Conservation (phyloP, 1,140 invertebrate genomes). For the Hyles euphorbiae region DNA sequence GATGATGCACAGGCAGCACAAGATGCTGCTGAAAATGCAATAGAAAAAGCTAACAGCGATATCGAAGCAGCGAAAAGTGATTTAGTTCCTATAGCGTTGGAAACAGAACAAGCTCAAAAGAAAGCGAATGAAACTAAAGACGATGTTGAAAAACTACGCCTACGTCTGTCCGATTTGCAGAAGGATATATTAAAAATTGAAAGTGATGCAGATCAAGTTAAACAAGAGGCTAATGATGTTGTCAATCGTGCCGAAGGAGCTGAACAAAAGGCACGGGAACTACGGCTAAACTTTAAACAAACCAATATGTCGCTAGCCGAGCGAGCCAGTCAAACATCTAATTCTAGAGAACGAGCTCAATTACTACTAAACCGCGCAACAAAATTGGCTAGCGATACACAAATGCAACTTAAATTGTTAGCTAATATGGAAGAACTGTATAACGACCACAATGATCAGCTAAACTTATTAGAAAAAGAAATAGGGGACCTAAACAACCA, state of each 20-base stretch:
- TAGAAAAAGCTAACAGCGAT: constrained; percentile 86
- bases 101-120: constrained; percentile 84
- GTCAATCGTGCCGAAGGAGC: constrained; percentile 67
- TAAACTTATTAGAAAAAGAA: constrained; percentile 65
- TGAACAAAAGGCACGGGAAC: constrained; percentile 61
- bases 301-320: constrained; percentile 66
- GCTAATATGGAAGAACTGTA: constrained; percentile 76
- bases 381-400: constrained; percentile 84
- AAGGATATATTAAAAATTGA: constrained; percentile 87
- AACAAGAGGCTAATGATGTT: constrained; percentile 74
- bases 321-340: constrained; percentile 70
- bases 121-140: constrained; percentile 84
- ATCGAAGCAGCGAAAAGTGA: constrained; percentile 86
- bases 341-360: constrained; percentile 83
- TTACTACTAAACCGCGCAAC: constrained; percentile 83
- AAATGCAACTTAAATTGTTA: constrained; percentile 84
- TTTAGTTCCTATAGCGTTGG: constrained; percentile 79
- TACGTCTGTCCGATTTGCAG: constrained; percentile 82
- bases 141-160: constrained; percentile 81
- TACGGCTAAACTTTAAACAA: constrained; percentile 63
- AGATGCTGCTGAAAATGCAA: constrained; percentile 84
- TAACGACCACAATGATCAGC: constrained; percentile 67
- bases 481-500: constrained; percentile 72
- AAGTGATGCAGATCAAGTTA: constrained; percentile 76
- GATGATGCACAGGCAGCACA: constrained; percentile 86